Evolutionary conservation across 2,888 invertebrate species (phyloP), one percentile per base, ranked within the genome.

Genomic region (Coelogynopora nodosa): DNA sequence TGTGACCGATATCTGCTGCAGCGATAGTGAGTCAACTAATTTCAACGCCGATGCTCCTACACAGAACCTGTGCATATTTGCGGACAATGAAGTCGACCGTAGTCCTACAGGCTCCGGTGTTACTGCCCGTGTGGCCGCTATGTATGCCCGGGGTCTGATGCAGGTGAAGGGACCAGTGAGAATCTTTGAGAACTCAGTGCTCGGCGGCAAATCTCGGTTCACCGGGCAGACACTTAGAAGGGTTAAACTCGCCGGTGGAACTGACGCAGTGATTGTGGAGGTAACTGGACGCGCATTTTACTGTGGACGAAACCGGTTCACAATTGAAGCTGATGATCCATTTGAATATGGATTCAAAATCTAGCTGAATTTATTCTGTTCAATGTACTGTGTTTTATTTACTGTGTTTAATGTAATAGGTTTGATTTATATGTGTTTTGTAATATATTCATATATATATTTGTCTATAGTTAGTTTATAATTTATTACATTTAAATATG

Each of bases 81-180:
- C 91, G n/a, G 90, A 91, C 82, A 89, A 89, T 87, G 89, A 91
- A 92, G 90, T 92, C 0, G 92, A 92, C 88, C 89, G 92, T n/a
- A 90, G 91, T 30, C 92, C 92, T 0, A 90, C 90, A 81, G 92
- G 92, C 0, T 92, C 92, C 0, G 92, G 92, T 10, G 90, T 90
- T 0, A 90, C 91, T 0, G 91, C 92, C 28, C 88, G 92, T 67
- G 88, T 92, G 0, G 92, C 92, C 49, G 49, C 49, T 49, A 49
- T 49, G 49, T 5, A 13, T 5, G 49, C 49, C 49, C 5, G 18
- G 18, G 49, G 18, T 49, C 5, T 13, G 18, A 49, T 49, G 49
- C 49, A 18, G 18, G 18, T 18, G 18, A 5, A 5, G 10, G 49
- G 49, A 18, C 49, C 5, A 49, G 5, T 5, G 49, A 18, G 18